Evolutionary conservation across 2,113 vertebrate genomes (phyloP).

Genomic region (Prochilodus magdalenae): DNA sequence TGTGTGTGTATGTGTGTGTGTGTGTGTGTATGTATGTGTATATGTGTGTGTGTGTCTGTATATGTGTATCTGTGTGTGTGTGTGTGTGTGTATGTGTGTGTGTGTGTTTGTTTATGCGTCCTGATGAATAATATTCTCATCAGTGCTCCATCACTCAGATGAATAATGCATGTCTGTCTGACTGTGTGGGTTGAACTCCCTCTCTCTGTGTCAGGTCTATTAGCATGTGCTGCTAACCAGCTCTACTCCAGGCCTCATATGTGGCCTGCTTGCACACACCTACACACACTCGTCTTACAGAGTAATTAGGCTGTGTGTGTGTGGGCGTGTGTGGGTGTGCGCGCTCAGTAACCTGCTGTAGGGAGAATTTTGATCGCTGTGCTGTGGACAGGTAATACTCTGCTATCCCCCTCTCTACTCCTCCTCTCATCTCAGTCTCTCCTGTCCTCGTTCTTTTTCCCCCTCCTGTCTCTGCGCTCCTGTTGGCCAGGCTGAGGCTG

Average conservation of each 20-base stretch:
- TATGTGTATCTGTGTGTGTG: neutral
- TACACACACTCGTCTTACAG: neutral
- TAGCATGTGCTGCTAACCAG: constrained; percentile 4
- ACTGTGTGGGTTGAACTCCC: constrained; percentile 16
- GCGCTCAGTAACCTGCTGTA: neutral
- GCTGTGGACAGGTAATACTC: constrained; percentile 22
- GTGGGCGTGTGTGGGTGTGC: neutral
- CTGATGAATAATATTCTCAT: constrained; percentile 27
- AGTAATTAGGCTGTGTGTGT: neutral
- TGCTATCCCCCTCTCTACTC: neutral
- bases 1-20: no score
- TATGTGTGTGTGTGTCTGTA: neutral
- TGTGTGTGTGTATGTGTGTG: neutral
- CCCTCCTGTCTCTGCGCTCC: neutral
- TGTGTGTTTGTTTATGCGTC: neutral
- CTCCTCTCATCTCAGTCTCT: no score
- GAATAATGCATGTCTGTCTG: constrained; percentile 37
- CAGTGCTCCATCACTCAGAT: constrained; percentile 16
- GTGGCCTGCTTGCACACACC: neutral
- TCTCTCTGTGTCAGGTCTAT: neutral
- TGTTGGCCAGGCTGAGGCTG: constrained; percentile 22
- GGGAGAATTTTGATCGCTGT: constrained; percentile 19
- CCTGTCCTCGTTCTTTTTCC: neutral
- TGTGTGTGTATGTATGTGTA: neutral
- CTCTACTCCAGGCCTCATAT: neutral